Percentiles rank a stretch among this genome's conserved stretches.
Conservation (phyloP, 1,140 invertebrate genomes). For the Platorchestia sp. region DNA sequence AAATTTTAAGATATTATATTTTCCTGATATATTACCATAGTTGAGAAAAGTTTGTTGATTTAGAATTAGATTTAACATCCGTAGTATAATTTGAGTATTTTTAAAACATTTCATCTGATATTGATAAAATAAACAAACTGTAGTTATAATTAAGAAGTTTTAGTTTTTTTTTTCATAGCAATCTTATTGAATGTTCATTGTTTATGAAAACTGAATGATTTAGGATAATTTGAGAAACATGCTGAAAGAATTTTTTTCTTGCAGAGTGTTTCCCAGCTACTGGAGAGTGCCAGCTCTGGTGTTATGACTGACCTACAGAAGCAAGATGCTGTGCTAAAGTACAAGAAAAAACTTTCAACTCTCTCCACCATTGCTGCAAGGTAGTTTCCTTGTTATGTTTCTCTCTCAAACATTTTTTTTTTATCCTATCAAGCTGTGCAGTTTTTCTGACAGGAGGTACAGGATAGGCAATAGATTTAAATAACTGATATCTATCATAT, state of each 20-base stretch:
- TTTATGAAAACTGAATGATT: neutral
- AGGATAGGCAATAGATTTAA: too few relatives aligned
- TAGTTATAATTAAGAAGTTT: neutral
- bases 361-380: neutral
- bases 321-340: neutral
- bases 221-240: neutral
- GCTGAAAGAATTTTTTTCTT: neutral
- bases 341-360: constrained; percentile 16
- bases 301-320: constrained; percentile 2
- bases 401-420: too few relatives aligned
- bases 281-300: constrained; percentile 23
- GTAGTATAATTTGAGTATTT: neutral
- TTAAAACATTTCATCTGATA: neutral
- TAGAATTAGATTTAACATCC: too few relatives aligned
- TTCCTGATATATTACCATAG: neutral
- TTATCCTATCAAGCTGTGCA: too few relatives aligned
- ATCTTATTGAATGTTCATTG: neutral
- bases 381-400: neutral
- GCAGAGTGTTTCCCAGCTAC: constrained; percentile 31
- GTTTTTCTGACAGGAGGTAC: too few relatives aligned
- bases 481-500: too few relatives aligned
- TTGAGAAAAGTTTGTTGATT: too few relatives aligned
- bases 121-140: neutral
- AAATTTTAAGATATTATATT: neutral
- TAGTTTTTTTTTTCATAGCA: neutral